A percentile compares a stretch with the other conserved stretches of the same genome.
Evolutionary conservation across 2,888 invertebrate species (phyloP).

Genomic region (Blastobasis adustella): DNA sequence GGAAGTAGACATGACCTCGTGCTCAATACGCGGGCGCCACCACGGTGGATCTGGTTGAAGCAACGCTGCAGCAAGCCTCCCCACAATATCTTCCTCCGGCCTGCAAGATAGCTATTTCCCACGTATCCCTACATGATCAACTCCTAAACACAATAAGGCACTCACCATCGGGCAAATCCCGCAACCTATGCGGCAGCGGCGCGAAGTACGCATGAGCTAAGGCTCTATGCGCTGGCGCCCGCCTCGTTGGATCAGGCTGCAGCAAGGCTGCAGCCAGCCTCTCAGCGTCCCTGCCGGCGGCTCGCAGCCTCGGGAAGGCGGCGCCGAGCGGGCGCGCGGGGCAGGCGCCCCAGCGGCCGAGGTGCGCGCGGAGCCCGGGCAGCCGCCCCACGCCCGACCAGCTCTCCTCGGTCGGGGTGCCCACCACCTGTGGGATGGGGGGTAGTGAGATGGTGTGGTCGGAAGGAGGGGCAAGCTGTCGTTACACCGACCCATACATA

Average conservation of each 20-base stretch:
- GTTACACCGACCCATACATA: too few relatives aligned
- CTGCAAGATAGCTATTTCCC: too few relatives aligned
- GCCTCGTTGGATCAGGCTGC: slow-evolving; percentile 88
- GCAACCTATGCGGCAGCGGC: slow-evolving; percentile 90
- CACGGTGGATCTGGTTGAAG: too few relatives aligned
- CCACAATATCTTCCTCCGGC: too few relatives aligned
- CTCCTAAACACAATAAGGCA: slow-evolving; percentile 9
- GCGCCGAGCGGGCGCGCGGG: slow-evolving; percentile 85
- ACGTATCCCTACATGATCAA: too few relatives aligned
- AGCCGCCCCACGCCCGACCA: slow-evolving; percentile 94
- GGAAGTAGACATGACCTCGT: too few relatives aligned
- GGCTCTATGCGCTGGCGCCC: slow-evolving; percentile 91
- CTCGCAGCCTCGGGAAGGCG: slow-evolving; percentile 92
- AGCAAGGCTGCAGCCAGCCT: slow-evolving; percentile 89
- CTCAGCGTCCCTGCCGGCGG: slow-evolving; percentile 91
- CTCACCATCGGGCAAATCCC: slow-evolving; percentile 94
- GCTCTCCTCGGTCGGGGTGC: slow-evolving; percentile 94
- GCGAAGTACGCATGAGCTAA: slow-evolving; percentile 93
- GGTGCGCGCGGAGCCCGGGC: slow-evolving; percentile 88
- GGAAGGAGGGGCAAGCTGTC: too few relatives aligned
- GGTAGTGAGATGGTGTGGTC: too few relatives aligned
- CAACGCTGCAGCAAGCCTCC: too few relatives aligned
- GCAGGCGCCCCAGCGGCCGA: slow-evolving; percentile 76
- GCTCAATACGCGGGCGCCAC: too few relatives aligned
- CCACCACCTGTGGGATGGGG: slow-evolving; percentile 80